Evolutionary conservation across 2,113 vertebrate genomes (phyloP).

Genomic region (Hippoglossus stenolepis): DNA sequence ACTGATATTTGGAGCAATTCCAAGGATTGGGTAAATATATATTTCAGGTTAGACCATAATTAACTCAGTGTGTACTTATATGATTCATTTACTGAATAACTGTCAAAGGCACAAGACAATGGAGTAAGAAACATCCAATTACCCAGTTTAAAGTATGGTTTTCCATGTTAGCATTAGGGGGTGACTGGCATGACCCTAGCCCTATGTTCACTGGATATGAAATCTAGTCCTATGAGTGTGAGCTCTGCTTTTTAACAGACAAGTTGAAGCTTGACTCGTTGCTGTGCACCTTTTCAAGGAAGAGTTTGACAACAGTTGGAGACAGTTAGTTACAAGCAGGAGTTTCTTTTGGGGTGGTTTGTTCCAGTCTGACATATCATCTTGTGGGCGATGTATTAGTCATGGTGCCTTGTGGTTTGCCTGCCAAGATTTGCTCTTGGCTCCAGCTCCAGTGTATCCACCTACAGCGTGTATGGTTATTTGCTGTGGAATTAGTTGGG

Average conservation of each 20-base stretch:
- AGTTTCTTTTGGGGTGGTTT: slow-evolving; percentile 8
- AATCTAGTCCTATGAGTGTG: background rate
- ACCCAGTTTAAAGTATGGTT: no score
- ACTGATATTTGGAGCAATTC: background rate
- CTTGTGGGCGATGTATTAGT: slow-evolving; percentile 50
- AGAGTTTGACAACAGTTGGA: slow-evolving; percentile 19
- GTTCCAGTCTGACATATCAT: slow-evolving; percentile 40
- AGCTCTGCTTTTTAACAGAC: slow-evolving; percentile 5
- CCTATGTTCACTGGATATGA: background rate
- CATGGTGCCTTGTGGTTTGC: slow-evolving; percentile 38
- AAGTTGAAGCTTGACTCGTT: background rate
- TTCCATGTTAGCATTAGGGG: no score
- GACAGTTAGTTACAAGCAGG: slow-evolving; percentile 9
- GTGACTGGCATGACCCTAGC: no score
- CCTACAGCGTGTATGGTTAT: slow-evolving; percentile 28
- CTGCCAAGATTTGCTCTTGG: slow-evolving; percentile 42
- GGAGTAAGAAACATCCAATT: no score
- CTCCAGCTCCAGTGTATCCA: slow-evolving; percentile 26
- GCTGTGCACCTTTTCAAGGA: slow-evolving; percentile 5
- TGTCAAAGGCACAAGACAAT: no score
- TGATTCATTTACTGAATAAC: no score
- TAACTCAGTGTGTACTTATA: no score
- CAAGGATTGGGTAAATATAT: background rate
- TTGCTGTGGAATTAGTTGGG: slow-evolving; percentile 21
- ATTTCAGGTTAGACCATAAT: no score